Base-by-base conservation (phyloP, 37 sponge, comb jelly and placozoan genomes). In the Agelas oroides region DNA sequence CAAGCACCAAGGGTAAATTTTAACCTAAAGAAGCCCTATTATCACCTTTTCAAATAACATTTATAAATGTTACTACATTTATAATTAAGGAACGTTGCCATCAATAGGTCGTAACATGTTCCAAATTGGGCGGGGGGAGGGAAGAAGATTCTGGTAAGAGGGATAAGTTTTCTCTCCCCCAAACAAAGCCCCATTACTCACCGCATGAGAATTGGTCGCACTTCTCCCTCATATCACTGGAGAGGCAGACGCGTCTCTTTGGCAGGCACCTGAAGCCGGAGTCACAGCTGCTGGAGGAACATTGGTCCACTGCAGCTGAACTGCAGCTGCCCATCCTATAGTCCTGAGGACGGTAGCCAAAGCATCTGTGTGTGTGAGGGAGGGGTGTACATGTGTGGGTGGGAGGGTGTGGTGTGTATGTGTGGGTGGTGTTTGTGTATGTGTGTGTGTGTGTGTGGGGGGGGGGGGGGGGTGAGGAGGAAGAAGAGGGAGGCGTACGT, bases 191-290 rank as follows among this genome's bases (percentile, higher is more conserved):
- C 13, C 5, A 8, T 57, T 24, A 63, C 79, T 62, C 52, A 86
- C 87, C 87, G 71, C 87, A 86, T 32, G 80, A 79, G 53, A 72
- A 70, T 53, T 86, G 87, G 11, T 23, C 24, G 65, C 87, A 86
- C 5, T 37, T 57, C 21, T 6, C 31, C 5, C 13, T 75, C 0
- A 1, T 16, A 38, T 12, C 35, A 13, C 58, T 76, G 27, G 67
- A 80, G 15, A 80, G 18, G 53, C 82, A 87, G 32, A 73, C 75
- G 21, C 63, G 65, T 27, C 74, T 82, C 20, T 24, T 41, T 15
- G 79, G 73, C 59, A 78, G 32, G 57, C 87, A 86, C 18, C 72
- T 38, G 54, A 32, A 38, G 20, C 79, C 73, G 16, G 19, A 1
- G 11, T 28, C 57, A 63, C 80, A 70, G 31, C 24, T 28, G 65